Conservation (phyloP, 2,888 invertebrate genomes). For the Macroteleia sp. region DNA sequence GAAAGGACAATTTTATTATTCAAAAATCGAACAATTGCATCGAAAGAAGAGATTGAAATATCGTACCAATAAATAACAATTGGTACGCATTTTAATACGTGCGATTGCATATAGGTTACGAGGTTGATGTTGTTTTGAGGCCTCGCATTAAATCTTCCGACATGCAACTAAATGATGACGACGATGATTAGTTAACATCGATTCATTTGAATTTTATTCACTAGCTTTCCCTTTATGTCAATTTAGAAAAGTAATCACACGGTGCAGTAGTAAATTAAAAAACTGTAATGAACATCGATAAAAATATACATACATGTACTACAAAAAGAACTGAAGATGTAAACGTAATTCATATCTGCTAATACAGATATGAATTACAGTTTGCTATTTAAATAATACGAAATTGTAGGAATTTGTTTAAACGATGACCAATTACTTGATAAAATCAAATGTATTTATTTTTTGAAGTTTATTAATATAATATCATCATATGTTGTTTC, state of each 20-base stretch:
- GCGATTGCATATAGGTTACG: slow-evolving; percentile 4
- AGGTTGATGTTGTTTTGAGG: slow-evolving; percentile 5
- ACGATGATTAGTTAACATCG: not conserved
- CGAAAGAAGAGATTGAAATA: not conserved
- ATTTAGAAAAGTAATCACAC: not conserved
- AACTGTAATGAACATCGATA: not conserved
- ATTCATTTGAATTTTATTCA: not conserved
- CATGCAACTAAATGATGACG: not conserved
- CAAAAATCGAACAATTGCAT: not conserved
- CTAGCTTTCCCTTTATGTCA: no score
- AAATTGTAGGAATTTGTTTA: no score
- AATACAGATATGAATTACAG: no score
- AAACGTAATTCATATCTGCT: no score
- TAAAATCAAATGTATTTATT: no score
- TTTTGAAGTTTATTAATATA: no score
- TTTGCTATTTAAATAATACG: no score
- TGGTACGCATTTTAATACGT: not conserved
- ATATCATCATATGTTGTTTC: no score
- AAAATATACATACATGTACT: no score
- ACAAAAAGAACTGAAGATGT: not conserved
- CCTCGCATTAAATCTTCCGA: not conserved
- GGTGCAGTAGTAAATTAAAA: no score
- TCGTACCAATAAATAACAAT: not conserved
- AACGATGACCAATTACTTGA: no score
- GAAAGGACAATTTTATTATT: not conserved